Evolutionary conservation across 1,140 invertebrate species (phyloP).

Genomic region (Anagrus nilaparvatae): DNA sequence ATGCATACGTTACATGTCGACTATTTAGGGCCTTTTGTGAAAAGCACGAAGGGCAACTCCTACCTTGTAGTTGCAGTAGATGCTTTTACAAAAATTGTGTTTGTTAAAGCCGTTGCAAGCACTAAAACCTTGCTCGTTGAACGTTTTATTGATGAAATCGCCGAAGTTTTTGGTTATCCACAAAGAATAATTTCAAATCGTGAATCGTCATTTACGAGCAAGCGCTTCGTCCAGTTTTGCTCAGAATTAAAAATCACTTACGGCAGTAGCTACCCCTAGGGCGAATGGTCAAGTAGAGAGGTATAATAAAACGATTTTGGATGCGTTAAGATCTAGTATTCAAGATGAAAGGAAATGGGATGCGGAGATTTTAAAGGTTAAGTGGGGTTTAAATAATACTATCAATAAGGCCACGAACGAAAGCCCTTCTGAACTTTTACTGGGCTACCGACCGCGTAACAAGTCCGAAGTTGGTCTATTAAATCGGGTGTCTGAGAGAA

Average conservation of each 20-base stretch:
- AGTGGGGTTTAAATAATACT: conserved; percentile 24
- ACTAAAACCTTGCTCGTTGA: not conserved
- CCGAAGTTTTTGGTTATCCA: not conserved
- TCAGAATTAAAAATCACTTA: conserved; percentile 18
- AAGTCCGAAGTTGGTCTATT: too few species aligned
- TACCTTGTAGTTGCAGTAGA: conserved; percentile 27
- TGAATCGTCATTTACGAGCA: not conserved
- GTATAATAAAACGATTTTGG: conserved; percentile 20
- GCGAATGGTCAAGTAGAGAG: conserved; percentile 28
- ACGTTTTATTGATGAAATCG: not conserved
- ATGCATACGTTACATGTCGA: conserved; percentile 21
- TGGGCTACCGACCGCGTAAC: conserved; percentile 18
- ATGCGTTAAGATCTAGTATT: conserved; percentile 17
- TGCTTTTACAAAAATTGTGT: conserved; percentile 28
- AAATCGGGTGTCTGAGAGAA: too few species aligned
- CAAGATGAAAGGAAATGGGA: conserved; percentile 22
- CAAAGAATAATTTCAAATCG: not conserved
- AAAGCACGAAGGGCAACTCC: conserved; percentile 13
- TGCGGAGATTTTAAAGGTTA: conserved; percentile 16
- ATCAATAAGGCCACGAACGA: conserved; percentile 18
- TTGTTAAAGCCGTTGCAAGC: conserved; percentile 20
- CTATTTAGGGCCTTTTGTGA: conserved; percentile 18
- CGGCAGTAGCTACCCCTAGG: conserved; percentile 23
- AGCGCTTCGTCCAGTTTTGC: too few species aligned
- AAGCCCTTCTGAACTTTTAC: conserved; percentile 26